Percentiles rank a stretch among this genome's conserved stretches.
Conservation (phyloP, 2,113 vertebrate species). For the Orientallactaga bullata region DNA sequence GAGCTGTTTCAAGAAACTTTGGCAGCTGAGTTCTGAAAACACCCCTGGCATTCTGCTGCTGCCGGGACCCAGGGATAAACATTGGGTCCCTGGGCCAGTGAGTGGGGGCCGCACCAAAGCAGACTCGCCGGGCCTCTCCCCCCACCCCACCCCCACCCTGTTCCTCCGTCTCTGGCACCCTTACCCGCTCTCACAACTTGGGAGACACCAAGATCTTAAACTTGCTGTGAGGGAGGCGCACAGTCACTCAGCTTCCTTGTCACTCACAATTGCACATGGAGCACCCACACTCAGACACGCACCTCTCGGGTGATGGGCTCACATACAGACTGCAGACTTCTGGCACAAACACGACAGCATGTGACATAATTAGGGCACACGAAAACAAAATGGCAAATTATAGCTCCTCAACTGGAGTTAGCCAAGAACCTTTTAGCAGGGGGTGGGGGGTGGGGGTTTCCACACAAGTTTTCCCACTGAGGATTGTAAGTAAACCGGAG, state of each 20-base stretch:
- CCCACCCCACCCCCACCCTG: background rate
- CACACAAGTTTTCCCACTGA: constrained; percentile 49
- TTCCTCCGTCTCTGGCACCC: background rate
- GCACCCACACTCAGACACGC: background rate
- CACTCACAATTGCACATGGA: background rate
- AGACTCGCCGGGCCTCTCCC: background rate
- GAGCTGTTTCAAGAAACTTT: constrained; percentile 87
- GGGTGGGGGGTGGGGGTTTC: background rate
- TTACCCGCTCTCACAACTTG: background rate
- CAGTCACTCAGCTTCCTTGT: too few relatives aligned
- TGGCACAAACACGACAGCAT: background rate
- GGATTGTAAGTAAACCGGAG: constrained; percentile 57
- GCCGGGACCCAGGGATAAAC: constrained; percentile 48
- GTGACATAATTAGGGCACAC: background rate
- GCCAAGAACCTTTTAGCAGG: background rate
- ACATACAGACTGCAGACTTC: background rate
- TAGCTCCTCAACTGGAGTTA: background rate
- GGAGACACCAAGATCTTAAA: background rate
- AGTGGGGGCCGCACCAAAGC: background rate
- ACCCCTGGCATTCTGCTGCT: constrained; percentile 75
- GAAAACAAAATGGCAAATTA: background rate
- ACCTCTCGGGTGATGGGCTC: too few relatives aligned
- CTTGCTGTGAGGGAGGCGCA: background rate
- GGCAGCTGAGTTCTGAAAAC: constrained; percentile 84
- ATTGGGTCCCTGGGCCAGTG: constrained; percentile 9